Evolutionary conservation across 1,140 invertebrate species (phyloP).

Genomic region (Cotesia glomerata): DNA sequence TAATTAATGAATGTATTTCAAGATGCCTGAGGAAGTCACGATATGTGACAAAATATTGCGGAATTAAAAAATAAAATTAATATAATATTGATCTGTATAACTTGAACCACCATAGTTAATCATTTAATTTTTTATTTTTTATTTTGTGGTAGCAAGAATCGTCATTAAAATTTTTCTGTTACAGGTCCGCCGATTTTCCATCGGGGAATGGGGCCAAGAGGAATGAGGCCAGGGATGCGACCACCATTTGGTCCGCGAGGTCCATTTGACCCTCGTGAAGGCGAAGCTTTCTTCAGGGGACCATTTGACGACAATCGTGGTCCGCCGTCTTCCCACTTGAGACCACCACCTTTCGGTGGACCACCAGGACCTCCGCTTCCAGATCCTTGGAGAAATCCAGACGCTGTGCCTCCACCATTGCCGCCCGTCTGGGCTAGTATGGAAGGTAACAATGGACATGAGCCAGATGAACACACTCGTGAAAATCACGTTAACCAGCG

Average conservation of each 20-base stretch:
- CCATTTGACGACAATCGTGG: constrained; percentile 58
- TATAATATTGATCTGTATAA: no score
- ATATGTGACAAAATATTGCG: no score
- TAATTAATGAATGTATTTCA: no score
- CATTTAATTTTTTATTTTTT: no score
- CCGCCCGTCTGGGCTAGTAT: constrained; percentile 41
- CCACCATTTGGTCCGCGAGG: constrained; percentile 54
- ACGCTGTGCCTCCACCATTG: constrained; percentile 42
- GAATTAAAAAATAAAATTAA: no score
- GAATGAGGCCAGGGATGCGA: constrained; percentile 58
- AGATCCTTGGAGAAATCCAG: constrained; percentile 48
- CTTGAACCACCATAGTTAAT: no score
- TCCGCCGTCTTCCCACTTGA: constrained; percentile 40
- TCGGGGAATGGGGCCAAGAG: constrained; percentile 61
- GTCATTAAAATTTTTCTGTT: constrained; percentile 2
- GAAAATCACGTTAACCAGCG: constrained; percentile 18
- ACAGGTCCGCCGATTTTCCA: constrained; percentile 64
- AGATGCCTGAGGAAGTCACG: no score
- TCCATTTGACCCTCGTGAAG: constrained; percentile 53
- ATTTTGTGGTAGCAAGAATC: not conserved
- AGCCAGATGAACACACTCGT: constrained; percentile 31
- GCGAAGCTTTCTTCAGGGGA: constrained; percentile 53
- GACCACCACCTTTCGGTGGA: constrained; percentile 48
- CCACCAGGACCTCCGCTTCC: constrained; percentile 41
- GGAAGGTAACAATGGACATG: constrained; percentile 33